Conservation (phyloP, 2,797 vertebrate genomes). For the Pipistrellus pygmaeus region DNA sequence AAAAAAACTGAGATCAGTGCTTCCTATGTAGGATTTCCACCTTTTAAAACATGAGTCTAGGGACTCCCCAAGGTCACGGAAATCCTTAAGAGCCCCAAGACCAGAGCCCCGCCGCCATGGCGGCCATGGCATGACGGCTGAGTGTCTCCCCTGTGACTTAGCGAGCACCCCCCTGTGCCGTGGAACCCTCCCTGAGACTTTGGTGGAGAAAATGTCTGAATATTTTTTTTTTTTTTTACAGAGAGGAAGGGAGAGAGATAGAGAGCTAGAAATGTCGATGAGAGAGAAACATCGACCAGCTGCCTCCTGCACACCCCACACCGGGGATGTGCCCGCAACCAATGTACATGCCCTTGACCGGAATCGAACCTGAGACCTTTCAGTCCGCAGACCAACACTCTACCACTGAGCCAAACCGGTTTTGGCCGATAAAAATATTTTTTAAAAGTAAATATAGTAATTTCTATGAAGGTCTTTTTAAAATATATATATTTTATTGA, state of each 20-base stretch:
- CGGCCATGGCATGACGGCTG: neutral
- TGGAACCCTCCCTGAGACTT: neutral
- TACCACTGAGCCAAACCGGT: too few relatives aligned
- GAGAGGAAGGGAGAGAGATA: too few relatives aligned
- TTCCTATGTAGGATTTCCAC: neutral
- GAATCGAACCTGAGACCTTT: too few relatives aligned
- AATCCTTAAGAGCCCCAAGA: neutral
- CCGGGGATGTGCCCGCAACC: too few relatives aligned
- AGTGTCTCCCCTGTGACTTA: neutral
- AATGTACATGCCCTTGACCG: too few relatives aligned
- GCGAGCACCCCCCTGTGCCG: neutral
- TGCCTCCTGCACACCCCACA: too few relatives aligned
- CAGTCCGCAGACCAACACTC: too few relatives aligned
- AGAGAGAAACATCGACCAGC: too few relatives aligned
- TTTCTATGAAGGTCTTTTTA: neutral
- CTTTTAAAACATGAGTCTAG: neutral
- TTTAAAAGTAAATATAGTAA: neutral
- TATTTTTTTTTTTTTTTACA: too few relatives aligned
- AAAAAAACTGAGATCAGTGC: neutral
- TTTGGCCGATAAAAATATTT: too few relatives aligned
- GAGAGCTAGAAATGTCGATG: too few relatives aligned
- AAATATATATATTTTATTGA: too few relatives aligned
- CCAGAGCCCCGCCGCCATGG: neutral
- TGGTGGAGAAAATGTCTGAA: constrained; percentile 20
- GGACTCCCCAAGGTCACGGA: neutral